Conservation (phyloP, 1,140 invertebrate species). For the Lordiphosa clarofinis region DNA sequence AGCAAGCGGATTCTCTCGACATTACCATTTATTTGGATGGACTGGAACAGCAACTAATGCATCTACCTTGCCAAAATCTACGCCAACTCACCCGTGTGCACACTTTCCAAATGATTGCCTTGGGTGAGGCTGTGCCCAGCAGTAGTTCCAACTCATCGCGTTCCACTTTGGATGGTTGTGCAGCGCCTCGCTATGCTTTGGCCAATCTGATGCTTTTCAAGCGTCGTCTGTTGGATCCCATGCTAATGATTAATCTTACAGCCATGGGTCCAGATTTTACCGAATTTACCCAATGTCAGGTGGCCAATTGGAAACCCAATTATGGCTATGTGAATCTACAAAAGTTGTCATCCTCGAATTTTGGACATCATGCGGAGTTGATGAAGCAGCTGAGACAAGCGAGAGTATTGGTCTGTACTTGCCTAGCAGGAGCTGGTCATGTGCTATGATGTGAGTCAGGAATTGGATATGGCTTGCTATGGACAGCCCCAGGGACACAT, state of each 20-base stretch:
- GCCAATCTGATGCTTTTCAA: slow-evolving; percentile 70
- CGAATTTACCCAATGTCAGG: slow-evolving; percentile 71
- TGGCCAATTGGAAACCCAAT: slow-evolving; percentile 74
- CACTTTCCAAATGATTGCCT: slow-evolving; percentile 59
- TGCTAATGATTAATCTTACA: slow-evolving; percentile 60
- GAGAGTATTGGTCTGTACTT: slow-evolving; percentile 53
- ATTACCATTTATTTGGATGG: slow-evolving; percentile 62
- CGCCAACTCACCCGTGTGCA: slow-evolving; percentile 40
- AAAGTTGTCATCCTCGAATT: slow-evolving; percentile 42
- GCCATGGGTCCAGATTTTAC: slow-evolving; percentile 76
- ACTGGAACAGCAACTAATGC: slow-evolving; percentile 56
- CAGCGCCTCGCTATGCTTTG: slow-evolving; percentile 41
- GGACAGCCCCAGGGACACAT: slow-evolving; percentile 64
- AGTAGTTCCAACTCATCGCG: slow-evolving; percentile 46
- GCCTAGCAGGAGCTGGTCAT: slow-evolving; percentile 65
- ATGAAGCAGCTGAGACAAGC: slow-evolving; percentile 57
- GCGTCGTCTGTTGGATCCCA: slow-evolving; percentile 37
- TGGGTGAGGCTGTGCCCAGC: slow-evolving; percentile 53
- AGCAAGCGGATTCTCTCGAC: slow-evolving; percentile 46
- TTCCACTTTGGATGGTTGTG: slow-evolving; percentile 49
- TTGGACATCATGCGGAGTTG: slow-evolving; percentile 58
- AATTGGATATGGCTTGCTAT: slow-evolving; percentile 62
- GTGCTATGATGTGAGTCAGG: slow-evolving; percentile 59
- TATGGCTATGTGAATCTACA: slow-evolving; percentile 58
- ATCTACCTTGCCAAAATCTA: slow-evolving; percentile 52